Conservation (phyloP, 2,113 vertebrate genomes). For the Callipepla californica region DNA sequence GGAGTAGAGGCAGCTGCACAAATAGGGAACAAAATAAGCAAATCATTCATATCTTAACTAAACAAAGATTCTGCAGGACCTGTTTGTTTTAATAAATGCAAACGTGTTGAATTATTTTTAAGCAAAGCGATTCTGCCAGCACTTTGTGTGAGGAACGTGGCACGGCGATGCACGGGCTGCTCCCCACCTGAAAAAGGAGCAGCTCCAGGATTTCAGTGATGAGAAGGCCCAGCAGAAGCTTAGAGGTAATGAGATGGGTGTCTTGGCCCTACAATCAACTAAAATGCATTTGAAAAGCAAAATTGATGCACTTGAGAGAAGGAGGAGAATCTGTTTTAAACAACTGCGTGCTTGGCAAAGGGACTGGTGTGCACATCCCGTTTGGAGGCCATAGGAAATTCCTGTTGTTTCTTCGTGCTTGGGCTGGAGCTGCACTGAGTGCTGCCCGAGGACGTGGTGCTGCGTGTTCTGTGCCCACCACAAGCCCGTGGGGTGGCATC, state of each 20-base stretch:
- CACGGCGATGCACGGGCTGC: not conserved
- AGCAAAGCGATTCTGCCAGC: not conserved
- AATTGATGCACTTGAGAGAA: rapidly evolving
- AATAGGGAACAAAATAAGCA: not conserved
- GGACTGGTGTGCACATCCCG: not conserved
- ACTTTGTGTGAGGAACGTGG: not conserved
- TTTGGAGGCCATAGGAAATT: not conserved
- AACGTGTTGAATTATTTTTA: not conserved
- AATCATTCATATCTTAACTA: not conserved
- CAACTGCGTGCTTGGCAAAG: rapidly evolving
- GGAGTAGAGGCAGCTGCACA: not conserved
- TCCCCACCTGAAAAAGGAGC: not conserved
- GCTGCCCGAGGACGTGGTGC: too few species aligned
- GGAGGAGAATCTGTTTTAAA: not conserved
- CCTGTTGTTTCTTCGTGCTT: too few species aligned
- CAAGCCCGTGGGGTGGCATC: not conserved
- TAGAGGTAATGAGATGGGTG: rapidly evolving
- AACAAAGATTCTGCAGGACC: not conserved
- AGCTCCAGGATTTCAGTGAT: too few species aligned
- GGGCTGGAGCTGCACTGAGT: not conserved
- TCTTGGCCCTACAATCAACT: not conserved
- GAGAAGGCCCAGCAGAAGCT: not conserved
- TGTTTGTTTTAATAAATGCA: not conserved
- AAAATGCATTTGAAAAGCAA: not conserved
- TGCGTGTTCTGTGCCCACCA: too few species aligned